Percentiles rank a stretch among this genome's conserved stretches.
Evolutionary conservation across 2,797 vertebrate species (phyloP).

Genomic region (Myotis pilosus): DNA sequence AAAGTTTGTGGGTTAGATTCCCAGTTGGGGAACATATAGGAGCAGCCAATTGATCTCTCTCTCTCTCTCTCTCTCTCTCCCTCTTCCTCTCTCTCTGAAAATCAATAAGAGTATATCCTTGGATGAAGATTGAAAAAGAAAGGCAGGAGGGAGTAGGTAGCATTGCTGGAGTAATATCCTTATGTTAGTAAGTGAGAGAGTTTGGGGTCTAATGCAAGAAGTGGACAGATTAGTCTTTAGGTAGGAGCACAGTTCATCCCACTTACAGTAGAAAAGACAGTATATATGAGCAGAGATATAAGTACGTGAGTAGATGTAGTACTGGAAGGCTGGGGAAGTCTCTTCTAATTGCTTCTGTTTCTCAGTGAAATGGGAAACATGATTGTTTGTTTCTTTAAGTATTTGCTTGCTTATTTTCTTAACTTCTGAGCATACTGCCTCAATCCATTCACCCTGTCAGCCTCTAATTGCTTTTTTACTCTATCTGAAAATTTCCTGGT

Average conservation of each 20-base stretch:
- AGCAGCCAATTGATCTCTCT: not conserved
- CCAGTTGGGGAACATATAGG: not conserved
- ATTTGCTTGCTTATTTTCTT: conserved; percentile 37
- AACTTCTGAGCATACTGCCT: not conserved
- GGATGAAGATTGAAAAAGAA: not conserved
- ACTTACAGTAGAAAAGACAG: not conserved
- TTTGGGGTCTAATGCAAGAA: not conserved
- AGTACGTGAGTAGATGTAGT: not conserved
- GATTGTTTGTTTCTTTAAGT: conserved; percentile 41
- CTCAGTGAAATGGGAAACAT: not conserved
- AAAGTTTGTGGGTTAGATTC: not conserved
- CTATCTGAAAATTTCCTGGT: not conserved
- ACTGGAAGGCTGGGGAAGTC: not conserved
- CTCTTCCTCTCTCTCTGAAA: not conserved
- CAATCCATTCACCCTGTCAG: not conserved
- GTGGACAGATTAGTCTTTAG: not conserved
- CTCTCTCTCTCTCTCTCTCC: not conserved
- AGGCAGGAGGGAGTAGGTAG: not conserved
- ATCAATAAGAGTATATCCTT: not conserved
- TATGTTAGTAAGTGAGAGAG: not conserved
- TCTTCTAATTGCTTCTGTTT: not conserved
- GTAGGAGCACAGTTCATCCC: not conserved
- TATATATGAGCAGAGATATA: not conserved
- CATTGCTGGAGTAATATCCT: not conserved
- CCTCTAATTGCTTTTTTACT: conserved; percentile 42